Evolutionary conservation across 2,113 vertebrate genomes (phyloP).

Genomic region (Hoplias malabaricus): DNA sequence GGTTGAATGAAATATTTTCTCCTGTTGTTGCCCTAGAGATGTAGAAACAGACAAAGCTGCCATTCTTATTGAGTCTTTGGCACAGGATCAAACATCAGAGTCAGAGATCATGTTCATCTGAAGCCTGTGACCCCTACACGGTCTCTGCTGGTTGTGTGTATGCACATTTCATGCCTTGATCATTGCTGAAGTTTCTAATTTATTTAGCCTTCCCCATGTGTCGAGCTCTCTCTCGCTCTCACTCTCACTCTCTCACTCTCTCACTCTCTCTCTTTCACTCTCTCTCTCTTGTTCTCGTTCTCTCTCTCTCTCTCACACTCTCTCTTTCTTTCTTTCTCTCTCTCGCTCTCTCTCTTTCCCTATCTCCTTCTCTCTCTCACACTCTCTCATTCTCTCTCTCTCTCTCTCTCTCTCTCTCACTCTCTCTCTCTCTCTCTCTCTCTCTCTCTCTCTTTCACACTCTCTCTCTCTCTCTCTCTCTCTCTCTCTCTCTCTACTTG

Average conservation of each 20-base stretch:
- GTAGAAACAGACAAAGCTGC: constrained; percentile 31
- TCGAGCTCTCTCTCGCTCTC: constrained; percentile 4
- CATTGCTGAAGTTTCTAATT: constrained; percentile 18
- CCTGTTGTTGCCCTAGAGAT: constrained; percentile 24
- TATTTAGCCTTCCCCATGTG: neutral
- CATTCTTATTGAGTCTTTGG: constrained; percentile 14
- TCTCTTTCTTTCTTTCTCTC: constrained; percentile 20
- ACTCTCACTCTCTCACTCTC: neutral
- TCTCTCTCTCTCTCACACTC: neutral
- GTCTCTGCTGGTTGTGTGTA: constrained; percentile 7
- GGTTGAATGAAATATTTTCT: constrained; percentile 24
- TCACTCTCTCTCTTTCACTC: too few species aligned
- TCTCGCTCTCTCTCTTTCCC: neutral
- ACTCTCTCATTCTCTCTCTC: constrained; percentile 10
- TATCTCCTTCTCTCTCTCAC: constrained; percentile 10
- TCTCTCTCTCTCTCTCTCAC: constrained; percentile 18
- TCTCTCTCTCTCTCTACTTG: constrained; percentile 46
- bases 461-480: neutral
- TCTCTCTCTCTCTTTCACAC: constrained; percentile 6
- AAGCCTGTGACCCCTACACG: constrained; percentile 25
- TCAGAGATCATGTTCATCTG: constrained; percentile 37
- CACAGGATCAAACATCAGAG: constrained; percentile 32
- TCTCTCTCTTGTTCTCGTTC: too few species aligned
- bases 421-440: constrained; percentile 9
- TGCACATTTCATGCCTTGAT: constrained; percentile 12